Base-by-base conservation (phyloP, 2,797 vertebrate species). In the Vipera ursinii region DNA sequence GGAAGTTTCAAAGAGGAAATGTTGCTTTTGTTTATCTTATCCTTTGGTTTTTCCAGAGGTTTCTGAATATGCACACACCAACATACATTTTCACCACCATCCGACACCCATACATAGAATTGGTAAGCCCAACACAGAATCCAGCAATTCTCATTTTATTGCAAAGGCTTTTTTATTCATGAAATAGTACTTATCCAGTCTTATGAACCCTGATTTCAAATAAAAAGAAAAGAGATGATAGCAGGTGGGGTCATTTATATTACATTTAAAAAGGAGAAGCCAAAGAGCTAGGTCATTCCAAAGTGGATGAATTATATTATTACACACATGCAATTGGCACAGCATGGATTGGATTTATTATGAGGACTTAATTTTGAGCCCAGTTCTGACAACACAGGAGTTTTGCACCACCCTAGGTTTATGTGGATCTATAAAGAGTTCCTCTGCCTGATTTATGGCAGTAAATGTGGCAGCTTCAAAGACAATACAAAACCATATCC, bases 201-300 rank as follows among this genome's bases (percentile, higher is more conserved):
- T 56, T 92, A 86, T 7, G 89, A 94, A 10, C 82, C 78, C 51
- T 94, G 38, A 87, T 48, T 90, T 95, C 63, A 56, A 91, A 88
- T 78, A 57, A 92, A n/a, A 91, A 93, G 13, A 92, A 92, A 92
- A 28, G 69, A 78, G 60, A 90, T 90, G n/a, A 90, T 94, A 91
- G 53, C 61, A 24, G 93, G 78, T 73, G 4, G 59, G 92, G 78
- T 92, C 15, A 5, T 93, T 90, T 91, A 88, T 0, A 0, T 92
- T 0, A 86, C 60, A 86, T 93, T 93, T 93, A 78, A 8, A 88
- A 89, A 89, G 14, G 38, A 63, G 24, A 91, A 94, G 94, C 85
- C 1, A 22, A 2, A 0, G 38, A 61, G 12, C 48, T 56, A 15
- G 1, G 90, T 59, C 28, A 90, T 51, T 55, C 87, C 73, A 88